Evolutionary conservation across 2,797 vertebrate species (phyloP), one percentile per base, ranked within the genome.

Genomic region (Gambelia wislizenii): DNA sequence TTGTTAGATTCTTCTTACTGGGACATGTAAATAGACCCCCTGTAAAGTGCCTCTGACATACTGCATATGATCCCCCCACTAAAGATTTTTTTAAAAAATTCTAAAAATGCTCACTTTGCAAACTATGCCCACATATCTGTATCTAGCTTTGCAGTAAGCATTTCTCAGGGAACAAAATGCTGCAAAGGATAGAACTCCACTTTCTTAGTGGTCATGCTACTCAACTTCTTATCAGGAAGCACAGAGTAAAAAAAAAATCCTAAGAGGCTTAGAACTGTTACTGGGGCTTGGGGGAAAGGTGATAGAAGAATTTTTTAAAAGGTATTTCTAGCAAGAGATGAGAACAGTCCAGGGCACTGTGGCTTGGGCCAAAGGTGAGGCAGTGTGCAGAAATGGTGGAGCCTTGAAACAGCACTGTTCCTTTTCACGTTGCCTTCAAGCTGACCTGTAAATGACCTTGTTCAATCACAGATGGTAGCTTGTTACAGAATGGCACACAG

Each of bases 251-350:
- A 91, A 30, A 69, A 49, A 91, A 12, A 49, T 54, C 83, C 84
- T 36, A 42, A 52, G n/a, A 89, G 42, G 56, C 86, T 84, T 92
- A 83, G 44, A 88, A 67, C 59, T 87, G n/a, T 72, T 88, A 14
- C 67, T 90, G 81, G 87, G 39, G 25, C 16, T 76, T 18, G 22
- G 47, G 59, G 39, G 92, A 86, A 81, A 13, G 90, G 91, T 85
- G 8, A 13, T 61, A 83, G 14, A 4, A 0, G 87, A 88, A 93
- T 20, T 1, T 39, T 56, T 77, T 84, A 81, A 61, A 91, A 90
- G 79, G 72, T 44, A 49, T 77, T 77, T 77, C 42, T 42, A 76
- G 56, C 8, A 76, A 59, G 84, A 75, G 76, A 77, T 61, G 27
- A 76, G 52, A 75, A 22, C 84, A 75, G 30, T 16, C 1, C 72